A percentile compares a stretch with the other conserved stretches of the same genome.
Evolutionary conservation across 2,113 vertebrate species (phyloP).

Genomic region (Mormoops blainvillei): DNA sequence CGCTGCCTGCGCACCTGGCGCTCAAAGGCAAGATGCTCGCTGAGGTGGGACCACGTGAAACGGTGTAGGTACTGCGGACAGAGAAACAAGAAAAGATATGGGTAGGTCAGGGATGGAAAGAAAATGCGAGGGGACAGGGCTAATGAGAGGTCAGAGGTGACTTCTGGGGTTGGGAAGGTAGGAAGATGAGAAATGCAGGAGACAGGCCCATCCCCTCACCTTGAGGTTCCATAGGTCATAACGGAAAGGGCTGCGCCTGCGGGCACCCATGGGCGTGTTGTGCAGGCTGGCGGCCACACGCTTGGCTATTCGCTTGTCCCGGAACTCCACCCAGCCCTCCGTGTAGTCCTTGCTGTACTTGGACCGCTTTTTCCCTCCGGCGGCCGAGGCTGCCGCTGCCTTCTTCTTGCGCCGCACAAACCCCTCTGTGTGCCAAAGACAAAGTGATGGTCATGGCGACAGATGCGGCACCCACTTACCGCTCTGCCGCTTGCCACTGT

Average conservation of each 20-base stretch:
- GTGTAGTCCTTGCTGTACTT: conserved; percentile 83
- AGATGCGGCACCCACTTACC: background rate
- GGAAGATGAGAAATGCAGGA: no score
- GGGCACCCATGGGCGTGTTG: conserved; percentile 87
- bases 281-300: conserved; percentile 85
- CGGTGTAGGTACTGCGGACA: conserved; percentile 88
- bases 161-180: fast-evolving
- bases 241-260: conserved; percentile 83
- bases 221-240: conserved; percentile 91
- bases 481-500: background rate
- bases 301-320: conserved; percentile 89
- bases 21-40: conserved; percentile 89
- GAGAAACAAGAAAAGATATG: background rate
- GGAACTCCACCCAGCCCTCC: conserved; percentile 93
- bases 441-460: background rate
- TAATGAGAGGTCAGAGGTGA: background rate
- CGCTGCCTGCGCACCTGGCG: conserved; percentile 88
- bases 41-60: conserved; percentile 93
- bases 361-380: conserved; percentile 79
- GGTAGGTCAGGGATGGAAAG: background rate
- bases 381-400: conserved; percentile 60
- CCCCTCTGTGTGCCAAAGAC: conserved; percentile 45
- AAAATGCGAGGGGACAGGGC: background rate
- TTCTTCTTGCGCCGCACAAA: conserved; percentile 81
- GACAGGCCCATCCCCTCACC: conserved; percentile 70